Percentiles rank a stretch among this genome's conserved stretches.
Evolutionary conservation across 2,888 invertebrate genomes (phyloP).

Genomic region (Caenorhabditis parvicauda): DNA sequence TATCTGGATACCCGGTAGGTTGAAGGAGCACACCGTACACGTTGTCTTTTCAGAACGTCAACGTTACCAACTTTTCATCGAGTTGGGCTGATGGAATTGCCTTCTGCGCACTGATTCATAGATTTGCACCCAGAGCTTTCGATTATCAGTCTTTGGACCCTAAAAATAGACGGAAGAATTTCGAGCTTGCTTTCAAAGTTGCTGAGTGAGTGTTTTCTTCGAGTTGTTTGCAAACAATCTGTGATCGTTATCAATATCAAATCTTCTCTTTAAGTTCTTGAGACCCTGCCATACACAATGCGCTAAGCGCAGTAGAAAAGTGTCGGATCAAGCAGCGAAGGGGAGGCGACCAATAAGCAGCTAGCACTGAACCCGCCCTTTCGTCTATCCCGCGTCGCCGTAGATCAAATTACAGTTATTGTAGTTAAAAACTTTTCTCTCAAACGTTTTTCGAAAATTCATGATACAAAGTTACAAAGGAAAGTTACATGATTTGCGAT

Average conservation of each 20-base stretch:
- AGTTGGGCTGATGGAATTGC: conserved; percentile 98
- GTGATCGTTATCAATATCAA: neutral
- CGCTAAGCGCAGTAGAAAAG: no score
- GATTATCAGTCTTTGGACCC: conserved; percentile 86
- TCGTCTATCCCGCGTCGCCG: no score
- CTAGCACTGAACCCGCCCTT: no score
- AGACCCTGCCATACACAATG: no score
- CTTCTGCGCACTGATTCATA: conserved; percentile 97
- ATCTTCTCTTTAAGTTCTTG: no score
- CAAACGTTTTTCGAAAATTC: no score
- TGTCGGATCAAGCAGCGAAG: neutral
- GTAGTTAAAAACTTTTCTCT: no score
- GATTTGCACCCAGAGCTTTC: conserved; percentile 76
- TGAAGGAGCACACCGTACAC: neutral
- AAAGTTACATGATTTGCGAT: no score
- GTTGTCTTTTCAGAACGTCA: conserved; percentile 70
- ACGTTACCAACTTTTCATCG: conserved; percentile 95
- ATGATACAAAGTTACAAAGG: no score
- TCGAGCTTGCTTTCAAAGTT: conserved; percentile 92
- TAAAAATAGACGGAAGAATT: conserved; percentile 86
- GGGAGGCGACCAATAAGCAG: no score
- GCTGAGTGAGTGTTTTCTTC: conserved; percentile 71
- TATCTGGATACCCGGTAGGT: conserved; percentile 47
- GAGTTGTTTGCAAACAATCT: neutral
- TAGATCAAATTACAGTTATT: no score